phyloP scores from a whole-genome alignment of 2,888 invertebrate species.

The Drosophila colorata region DNA sequence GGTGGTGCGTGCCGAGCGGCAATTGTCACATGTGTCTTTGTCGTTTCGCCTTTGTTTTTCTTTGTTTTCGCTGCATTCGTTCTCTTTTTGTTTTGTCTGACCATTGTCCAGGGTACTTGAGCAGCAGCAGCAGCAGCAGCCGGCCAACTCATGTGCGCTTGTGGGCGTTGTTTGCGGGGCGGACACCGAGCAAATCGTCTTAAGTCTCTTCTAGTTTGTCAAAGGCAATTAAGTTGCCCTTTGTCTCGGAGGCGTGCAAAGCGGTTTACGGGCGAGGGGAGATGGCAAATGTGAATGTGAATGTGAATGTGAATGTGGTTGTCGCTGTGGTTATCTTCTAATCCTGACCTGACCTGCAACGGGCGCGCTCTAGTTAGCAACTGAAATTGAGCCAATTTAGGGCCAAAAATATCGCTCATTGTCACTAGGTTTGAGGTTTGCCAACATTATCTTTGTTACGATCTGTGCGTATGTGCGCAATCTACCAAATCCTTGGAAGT shows the following conservation, averaged over 20 bases:
- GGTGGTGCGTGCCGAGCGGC: constrained; percentile 64
- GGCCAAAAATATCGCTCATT: constrained; percentile 32
- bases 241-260: constrained; percentile 64
- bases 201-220: constrained; percentile 57
- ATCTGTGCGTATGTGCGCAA: constrained; percentile 11
- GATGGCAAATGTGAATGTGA: constrained; percentile 24
- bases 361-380: constrained; percentile 60
- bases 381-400: constrained; percentile 66
- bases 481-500: constrained; percentile 13
- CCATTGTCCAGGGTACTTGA: constrained; percentile 58
- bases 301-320: constrained; percentile 3
- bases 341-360: neutral
- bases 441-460: constrained; percentile 60
- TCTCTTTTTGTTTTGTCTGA: constrained; percentile 14
- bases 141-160: constrained; percentile 29
- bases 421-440: constrained; percentile 42
- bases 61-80: constrained; percentile 23
- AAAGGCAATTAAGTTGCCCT: constrained; percentile 70
- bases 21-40: constrained; percentile 66
- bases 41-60: constrained; percentile 15
- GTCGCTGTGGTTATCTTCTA: constrained; percentile 18
- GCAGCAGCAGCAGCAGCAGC: constrained; percentile 22
- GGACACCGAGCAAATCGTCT: constrained; percentile 60
- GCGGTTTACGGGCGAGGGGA: constrained; percentile 37
- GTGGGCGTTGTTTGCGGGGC: constrained; percentile 61